A percentile compares a stretch with the other conserved stretches of the same genome.
These are phyloP conservation scores for Sphyrna mokarran DNA, from an alignment of 2,113 vertebrate species.

Conservation along the genomic window DNA sequence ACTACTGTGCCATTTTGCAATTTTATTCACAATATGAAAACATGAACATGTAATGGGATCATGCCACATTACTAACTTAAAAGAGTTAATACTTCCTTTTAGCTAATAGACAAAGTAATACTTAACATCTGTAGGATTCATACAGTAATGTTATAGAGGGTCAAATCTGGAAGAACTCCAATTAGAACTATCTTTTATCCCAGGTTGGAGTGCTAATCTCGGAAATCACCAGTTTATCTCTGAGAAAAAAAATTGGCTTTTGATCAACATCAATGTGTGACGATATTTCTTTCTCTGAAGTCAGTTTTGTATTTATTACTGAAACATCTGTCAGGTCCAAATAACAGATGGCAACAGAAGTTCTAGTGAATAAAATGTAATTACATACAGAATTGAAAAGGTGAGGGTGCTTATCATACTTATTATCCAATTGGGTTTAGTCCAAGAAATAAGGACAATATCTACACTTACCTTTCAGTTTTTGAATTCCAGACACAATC, in stretches of 20 bases:
- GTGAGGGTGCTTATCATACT: slow-evolving; percentile 7
- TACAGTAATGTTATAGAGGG: not conserved
- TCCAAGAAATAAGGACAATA: not conserved
- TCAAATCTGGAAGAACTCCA: not conserved
- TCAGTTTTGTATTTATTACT: not conserved
- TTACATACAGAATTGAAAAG: not conserved
- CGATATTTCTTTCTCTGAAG: not conserved
- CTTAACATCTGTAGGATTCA: not conserved
- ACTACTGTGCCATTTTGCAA: no score
- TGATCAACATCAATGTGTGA: not conserved
- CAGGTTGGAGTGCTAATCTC: not conserved
- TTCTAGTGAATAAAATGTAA: not conserved
- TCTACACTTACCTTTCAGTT: not conserved
- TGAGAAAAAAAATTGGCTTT: not conserved
- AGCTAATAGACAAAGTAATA: not conserved
- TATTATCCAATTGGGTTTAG: not conserved
- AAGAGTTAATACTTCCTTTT: not conserved
- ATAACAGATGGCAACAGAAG: slow-evolving; percentile 7
- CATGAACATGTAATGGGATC: not conserved
- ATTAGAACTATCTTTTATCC: not conserved
- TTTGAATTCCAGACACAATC: not conserved
- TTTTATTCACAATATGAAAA: not conserved
- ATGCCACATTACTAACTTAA: not conserved
- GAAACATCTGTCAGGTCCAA: slow-evolving; percentile 2
- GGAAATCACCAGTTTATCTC: not conserved